phyloP scores from a whole-genome alignment of 1,140 invertebrate species.

The Metopolophium dirhodum region DNA sequence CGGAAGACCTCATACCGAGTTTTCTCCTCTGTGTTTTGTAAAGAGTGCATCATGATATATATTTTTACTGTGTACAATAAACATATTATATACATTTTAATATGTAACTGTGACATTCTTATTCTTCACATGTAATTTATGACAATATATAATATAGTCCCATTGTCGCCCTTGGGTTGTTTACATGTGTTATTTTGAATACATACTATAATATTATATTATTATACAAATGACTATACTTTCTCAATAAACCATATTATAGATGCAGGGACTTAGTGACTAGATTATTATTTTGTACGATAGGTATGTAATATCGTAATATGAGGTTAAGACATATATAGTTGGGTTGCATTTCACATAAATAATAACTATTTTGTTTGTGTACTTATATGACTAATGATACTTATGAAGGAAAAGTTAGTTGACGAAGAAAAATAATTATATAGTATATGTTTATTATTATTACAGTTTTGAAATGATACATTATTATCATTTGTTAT shows the following conservation, averaged over 20 bases:
- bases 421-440: neutral
- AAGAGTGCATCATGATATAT: neutral
- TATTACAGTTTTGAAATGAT: neutral
- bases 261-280: neutral
- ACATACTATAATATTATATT: neutral
- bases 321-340: neutral
- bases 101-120: neutral
- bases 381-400: neutral
- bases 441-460: neutral
- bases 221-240: neutral
- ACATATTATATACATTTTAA: neutral
- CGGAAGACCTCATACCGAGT: slow-evolving; percentile 17
- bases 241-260: neutral
- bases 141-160: neutral
- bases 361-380: neutral
- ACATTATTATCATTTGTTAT: neutral
- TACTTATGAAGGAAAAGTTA: neutral
- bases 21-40: neutral
- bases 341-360: neutral
- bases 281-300: neutral
- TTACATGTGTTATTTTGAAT: slow-evolving; percentile 7
- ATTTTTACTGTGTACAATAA: neutral
- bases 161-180: neutral
- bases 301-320: neutral
- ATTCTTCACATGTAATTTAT: neutral